Evolutionary conservation across 2,797 vertebrate genomes (phyloP).

Genomic region (Eleutherodactylus coqui): DNA sequence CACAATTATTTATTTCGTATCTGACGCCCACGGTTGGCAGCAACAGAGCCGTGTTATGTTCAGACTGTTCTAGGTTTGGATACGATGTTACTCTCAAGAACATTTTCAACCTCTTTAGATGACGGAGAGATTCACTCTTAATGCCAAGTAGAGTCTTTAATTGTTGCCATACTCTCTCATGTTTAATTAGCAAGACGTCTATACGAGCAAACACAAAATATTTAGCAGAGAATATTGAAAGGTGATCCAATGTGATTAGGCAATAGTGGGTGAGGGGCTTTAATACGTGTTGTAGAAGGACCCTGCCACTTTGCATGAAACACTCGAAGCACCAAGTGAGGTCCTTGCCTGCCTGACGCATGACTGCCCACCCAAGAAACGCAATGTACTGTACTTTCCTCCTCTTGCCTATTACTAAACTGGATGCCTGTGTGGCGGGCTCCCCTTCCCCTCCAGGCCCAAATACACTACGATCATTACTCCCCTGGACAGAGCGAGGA

Average conservation of each 20-base stretch:
- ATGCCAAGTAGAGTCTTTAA: neutral
- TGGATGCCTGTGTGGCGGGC: no score
- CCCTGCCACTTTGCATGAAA: no score
- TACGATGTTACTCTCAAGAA: neutral
- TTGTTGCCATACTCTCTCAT: neutral
- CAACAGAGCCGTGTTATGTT: neutral
- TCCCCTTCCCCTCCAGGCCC: no score
- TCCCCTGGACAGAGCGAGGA: no score
- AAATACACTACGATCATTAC: no score
- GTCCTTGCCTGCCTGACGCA: no score
- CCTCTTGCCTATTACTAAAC: no score
- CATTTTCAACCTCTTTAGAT: slow-evolving; percentile 24
- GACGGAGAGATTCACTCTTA: neutral
- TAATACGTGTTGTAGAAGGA: no score
- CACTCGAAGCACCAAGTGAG: no score
- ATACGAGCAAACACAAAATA: neutral
- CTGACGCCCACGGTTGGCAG: slow-evolving; percentile 33
- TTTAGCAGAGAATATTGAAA: neutral
- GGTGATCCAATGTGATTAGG: neutral
- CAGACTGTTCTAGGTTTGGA: neutral
- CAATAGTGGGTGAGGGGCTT: neutral
- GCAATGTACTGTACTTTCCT: no score
- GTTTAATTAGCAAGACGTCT: slow-evolving; percentile 10
- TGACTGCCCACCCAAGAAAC: no score
- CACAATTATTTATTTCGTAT: neutral